Base-by-base conservation (phyloP, 2,888 invertebrate species). In the Hydrotaea cyrtoneurina region DNA sequence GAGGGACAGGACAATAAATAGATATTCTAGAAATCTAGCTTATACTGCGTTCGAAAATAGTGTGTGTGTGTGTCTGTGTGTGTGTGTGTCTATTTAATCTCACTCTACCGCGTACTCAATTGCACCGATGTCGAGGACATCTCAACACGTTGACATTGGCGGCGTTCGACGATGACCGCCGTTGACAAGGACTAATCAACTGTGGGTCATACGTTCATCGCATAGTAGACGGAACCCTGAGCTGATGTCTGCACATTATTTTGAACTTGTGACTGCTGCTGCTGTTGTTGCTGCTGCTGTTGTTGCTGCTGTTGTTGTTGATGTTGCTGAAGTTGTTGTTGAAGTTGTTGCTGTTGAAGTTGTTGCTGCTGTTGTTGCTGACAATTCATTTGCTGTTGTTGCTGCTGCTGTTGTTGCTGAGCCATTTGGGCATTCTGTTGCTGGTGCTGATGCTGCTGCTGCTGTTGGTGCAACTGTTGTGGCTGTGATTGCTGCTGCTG, bases 141-240 rank as follows among this genome's bases (percentile, higher is more conserved):
- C 86, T 91, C 91, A 85, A 91, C 90, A 82, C 91, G 91, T 89
- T 91, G 91, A 88, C 90, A 91, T 87, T 91, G 90, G 88, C 91
- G 90, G 89, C 89, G 91, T 87, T 91, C 91, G 64, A 91, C 91
- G 83, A 91, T 88, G 86, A 91, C 89, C 90, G 90, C 90, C 90
- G 91, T 87, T 87, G 91, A 91, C 88, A 89, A 87, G 87, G 92
- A 92, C 91, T 91, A 91, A 90, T 91, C 92, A 80, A 89, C 94
- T 90, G 94, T 94, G 90, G 94, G 94, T 96, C 96, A 97, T 93
- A 97, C 96, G 90, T 97, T 97, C 97, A 97, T 96, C 62, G 96
- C 96, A 90, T 97, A 97, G 91, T 96, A 96, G 46, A 96, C 93
- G 53, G 95, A 95, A 86, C 92, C 91, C 86, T 91, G 90, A 3